Conservation (phyloP, 2,888 invertebrate genomes). For the Tipula lateralis region DNA sequence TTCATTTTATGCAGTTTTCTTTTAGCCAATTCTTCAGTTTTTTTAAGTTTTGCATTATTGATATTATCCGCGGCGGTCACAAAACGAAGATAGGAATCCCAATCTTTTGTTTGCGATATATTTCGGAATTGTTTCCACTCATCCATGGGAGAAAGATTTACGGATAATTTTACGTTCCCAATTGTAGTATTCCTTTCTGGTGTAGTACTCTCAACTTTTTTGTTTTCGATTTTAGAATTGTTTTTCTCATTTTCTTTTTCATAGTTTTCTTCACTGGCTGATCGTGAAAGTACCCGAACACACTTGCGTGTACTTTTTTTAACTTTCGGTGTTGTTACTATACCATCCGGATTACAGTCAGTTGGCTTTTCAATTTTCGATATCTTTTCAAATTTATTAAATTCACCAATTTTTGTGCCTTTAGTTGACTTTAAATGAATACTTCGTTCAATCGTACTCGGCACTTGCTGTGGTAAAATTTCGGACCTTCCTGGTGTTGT, state of each 20-base stretch:
- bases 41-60: neutral
- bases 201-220: neutral
- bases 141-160: neutral
- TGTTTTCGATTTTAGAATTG: neutral
- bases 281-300: conserved; percentile 34
- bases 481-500: neutral
- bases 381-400: neutral
- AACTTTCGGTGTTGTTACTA: conserved; percentile 35
- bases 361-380: neutral
- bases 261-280: conserved; percentile 33
- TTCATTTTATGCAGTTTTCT: neutral
- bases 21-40: neutral
- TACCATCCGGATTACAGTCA: neutral
- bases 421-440: neutral
- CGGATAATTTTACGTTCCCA: neutral
- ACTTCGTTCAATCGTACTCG: neutral
- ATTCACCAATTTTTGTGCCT: neutral
- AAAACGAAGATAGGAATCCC: conserved; percentile 25
- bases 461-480: neutral
- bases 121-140: conserved; percentile 25
- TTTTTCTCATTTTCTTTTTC: conserved; percentile 37
- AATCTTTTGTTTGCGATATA: neutral
- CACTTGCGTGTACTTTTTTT: conserved; percentile 33
- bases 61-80: neutral
- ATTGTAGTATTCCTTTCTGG: neutral